Percentiles rank a stretch among this genome's conserved stretches.
phyloP scores from a whole-genome alignment of 1,140 invertebrate genomes.

The Drosophila tropicalis region DNA sequence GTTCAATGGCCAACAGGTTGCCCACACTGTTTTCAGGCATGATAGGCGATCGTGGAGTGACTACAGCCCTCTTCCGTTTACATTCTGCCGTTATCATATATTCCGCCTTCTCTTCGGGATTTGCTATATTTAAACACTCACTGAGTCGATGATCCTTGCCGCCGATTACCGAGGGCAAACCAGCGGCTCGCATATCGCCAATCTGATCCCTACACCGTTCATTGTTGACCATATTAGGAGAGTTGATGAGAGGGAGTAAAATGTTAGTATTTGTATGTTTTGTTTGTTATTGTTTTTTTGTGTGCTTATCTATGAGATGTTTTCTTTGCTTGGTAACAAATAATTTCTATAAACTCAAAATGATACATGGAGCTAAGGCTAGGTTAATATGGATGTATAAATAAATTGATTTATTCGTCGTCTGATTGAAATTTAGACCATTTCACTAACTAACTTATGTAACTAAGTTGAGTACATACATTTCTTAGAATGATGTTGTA shows the following conservation, averaged over 20 bases:
- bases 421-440: conserved; percentile 16
- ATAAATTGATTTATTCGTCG: conserved; percentile 61
- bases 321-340: background rate
- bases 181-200: conserved; percentile 41
- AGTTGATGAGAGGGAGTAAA: background rate
- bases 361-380: background rate
- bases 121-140: conserved; percentile 28
- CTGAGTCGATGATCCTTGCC: background rate
- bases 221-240: conserved; percentile 48
- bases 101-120: conserved; percentile 57
- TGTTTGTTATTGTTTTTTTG: background rate
- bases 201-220: conserved; percentile 47
- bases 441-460: conserved; percentile 3
- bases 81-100: conserved; percentile 39
- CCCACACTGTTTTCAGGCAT: conserved; percentile 27
- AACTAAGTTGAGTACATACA: conserved; percentile 12
- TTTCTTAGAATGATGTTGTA: background rate
- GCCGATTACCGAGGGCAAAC: conserved; percentile 14
- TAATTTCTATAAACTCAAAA: background rate
- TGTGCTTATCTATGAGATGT: background rate
- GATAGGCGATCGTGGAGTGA: conserved; percentile 26
- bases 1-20: conserved; percentile 52
- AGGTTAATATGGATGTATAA: conserved; percentile 41
- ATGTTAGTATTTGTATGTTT: background rate
- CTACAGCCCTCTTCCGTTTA: background rate